Conservation (phyloP, 2,113 vertebrate genomes). For the Callorhinus ursinus region DNA sequence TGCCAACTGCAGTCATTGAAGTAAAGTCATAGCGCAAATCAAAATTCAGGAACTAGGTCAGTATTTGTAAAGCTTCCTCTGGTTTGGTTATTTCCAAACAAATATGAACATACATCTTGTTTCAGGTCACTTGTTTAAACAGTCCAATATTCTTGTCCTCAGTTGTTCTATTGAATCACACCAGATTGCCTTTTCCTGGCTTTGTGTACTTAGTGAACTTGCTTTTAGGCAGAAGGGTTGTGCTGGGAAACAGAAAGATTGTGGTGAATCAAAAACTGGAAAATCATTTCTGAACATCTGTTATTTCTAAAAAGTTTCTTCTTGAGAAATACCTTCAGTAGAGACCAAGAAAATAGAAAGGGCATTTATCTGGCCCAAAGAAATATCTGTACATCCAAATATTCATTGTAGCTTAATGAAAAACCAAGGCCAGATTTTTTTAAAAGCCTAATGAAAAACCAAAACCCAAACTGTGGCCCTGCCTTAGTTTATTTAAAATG, state of each 20-base stretch:
- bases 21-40: background rate
- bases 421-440: background rate
- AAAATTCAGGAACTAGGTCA: background rate
- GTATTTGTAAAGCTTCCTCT: constrained; percentile 35
- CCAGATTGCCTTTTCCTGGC: background rate
- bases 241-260: background rate
- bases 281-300: background rate
- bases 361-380: background rate
- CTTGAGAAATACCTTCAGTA: background rate
- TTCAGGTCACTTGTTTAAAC: background rate
- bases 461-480: background rate
- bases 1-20: background rate
- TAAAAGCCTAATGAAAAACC: background rate
- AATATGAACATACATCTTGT: background rate
- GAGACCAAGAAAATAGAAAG: background rate
- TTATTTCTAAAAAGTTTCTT: background rate
- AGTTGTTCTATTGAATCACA: background rate
- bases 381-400: background rate
- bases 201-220: background rate
- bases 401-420: background rate
- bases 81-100: background rate
- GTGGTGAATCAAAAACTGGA: background rate
- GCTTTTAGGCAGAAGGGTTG: background rate
- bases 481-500: background rate
- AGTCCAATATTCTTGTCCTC: background rate